phyloP scores from a whole-genome alignment of 2,888 invertebrate genomes.

The Tubiluchus corallicola region DNA sequence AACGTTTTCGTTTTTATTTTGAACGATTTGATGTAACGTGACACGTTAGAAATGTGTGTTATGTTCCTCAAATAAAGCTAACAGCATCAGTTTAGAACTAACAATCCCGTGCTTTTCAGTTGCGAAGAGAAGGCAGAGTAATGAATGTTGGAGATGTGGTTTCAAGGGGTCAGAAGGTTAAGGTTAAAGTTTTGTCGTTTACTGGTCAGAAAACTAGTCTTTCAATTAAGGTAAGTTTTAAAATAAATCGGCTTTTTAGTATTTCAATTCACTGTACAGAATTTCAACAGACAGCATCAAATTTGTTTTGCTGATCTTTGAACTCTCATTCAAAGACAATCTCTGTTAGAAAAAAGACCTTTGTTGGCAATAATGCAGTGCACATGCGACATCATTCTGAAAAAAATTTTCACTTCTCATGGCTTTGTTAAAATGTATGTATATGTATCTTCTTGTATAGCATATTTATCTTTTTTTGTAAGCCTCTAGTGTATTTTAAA shows the following conservation, averaged over 20 bases:
- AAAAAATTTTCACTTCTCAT: background rate
- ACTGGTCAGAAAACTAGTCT: constrained; percentile 88
- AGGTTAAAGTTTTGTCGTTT: constrained; percentile 66
- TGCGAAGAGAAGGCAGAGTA: constrained; percentile 78
- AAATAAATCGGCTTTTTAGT: background rate
- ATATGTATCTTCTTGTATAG: constrained; percentile 1
- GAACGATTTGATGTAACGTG: too few relatives aligned
- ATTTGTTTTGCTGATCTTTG: too few relatives aligned
- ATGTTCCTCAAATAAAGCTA: too few relatives aligned
- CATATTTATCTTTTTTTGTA: background rate
- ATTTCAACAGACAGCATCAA: too few relatives aligned
- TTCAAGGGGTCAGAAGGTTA: constrained; percentile 52
- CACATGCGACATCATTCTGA: too few relatives aligned
- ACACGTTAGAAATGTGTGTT: too few relatives aligned
- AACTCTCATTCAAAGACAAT: too few relatives aligned
- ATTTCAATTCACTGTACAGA: background rate
- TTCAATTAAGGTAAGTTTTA: constrained; percentile 53
- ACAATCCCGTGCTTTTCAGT: constrained; percentile 33
- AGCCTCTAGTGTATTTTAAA: background rate
- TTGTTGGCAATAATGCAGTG: too few relatives aligned
- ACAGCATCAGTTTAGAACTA: too few relatives aligned
- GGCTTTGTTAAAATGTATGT: constrained; percentile 6
- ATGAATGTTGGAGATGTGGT: constrained; percentile 87
- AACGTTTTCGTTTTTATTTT: too few relatives aligned
- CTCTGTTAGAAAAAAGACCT: too few relatives aligned